Conservation (phyloP, 2,888 invertebrate genomes). For the Rhagonycha lutea region DNA sequence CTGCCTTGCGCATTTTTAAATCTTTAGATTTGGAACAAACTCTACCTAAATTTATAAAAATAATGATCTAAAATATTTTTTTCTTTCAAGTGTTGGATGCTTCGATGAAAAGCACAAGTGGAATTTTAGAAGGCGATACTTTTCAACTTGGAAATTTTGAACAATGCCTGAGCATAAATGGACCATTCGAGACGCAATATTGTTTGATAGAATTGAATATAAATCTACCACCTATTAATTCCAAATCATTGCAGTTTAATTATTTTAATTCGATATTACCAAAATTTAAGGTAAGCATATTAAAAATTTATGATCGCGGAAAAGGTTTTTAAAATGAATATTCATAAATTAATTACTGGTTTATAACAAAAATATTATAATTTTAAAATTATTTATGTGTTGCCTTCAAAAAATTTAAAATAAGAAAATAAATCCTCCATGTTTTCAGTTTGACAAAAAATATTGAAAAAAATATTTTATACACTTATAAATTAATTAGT, state of each 20-base stretch:
- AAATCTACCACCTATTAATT: slow-evolving; percentile 41
- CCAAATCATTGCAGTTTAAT: slow-evolving; percentile 42
- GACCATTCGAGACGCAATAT: slow-evolving; percentile 52
- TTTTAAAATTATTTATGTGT: too few relatives aligned
- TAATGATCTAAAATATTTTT: background rate
- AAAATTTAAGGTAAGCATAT: slow-evolving; percentile 48
- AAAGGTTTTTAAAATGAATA: too few relatives aligned
- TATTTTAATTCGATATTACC: slow-evolving; percentile 47
- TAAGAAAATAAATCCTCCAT: too few relatives aligned
- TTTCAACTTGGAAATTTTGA: slow-evolving; percentile 67
- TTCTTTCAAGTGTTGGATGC: slow-evolving; percentile 64
- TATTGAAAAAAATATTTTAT: too few relatives aligned
- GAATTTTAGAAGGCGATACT: slow-evolving; percentile 60
- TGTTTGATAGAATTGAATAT: slow-evolving; percentile 48
- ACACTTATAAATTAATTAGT: too few relatives aligned
- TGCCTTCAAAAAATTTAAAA: too few relatives aligned
- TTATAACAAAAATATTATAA: too few relatives aligned
- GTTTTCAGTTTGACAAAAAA: too few relatives aligned
- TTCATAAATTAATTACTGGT: too few relatives aligned
- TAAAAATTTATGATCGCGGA: background rate
- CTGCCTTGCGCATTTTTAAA: too few relatives aligned
- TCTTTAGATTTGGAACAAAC: too few relatives aligned
- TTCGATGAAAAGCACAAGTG: slow-evolving; percentile 61
- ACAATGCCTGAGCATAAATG: slow-evolving; percentile 57
- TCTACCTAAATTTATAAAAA: background rate